A percentile compares a stretch with the other conserved stretches of the same genome.
phyloP scores from a whole-genome alignment of 2,113 vertebrate species.

The Actenoides hombroni region DNA sequence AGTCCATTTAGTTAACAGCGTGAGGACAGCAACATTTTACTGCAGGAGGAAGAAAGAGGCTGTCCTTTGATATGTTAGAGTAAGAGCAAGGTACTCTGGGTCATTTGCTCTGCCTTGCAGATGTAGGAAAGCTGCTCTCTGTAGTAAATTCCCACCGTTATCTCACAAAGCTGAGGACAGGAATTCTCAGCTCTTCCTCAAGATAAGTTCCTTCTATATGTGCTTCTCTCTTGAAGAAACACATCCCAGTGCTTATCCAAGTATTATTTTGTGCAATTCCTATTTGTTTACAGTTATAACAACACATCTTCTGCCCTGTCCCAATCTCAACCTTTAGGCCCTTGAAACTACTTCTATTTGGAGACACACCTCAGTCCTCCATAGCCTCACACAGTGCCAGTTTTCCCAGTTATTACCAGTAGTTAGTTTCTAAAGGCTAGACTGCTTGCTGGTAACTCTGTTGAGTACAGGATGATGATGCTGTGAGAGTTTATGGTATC shows the following conservation, averaged over 20 bases:
- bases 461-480: background rate
- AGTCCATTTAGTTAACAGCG: background rate
- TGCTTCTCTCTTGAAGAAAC: background rate
- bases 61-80: background rate
- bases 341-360: background rate
- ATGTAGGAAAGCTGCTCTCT: background rate
- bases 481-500: background rate
- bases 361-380: background rate
- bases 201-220: background rate
- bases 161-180: background rate
- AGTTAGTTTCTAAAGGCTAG: background rate
- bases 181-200: background rate
- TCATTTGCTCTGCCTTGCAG: background rate
- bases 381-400: background rate
- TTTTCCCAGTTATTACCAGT: background rate
- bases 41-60: background rate
- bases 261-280: background rate
- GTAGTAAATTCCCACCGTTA: background rate
- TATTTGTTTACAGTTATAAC: background rate
- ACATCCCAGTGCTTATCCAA: background rate
- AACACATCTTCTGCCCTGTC: background rate
- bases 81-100: background rate
- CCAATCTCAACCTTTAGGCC: background rate
- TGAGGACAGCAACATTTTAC: background rate
- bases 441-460: background rate